Base-by-base conservation (phyloP, 2,888 invertebrate genomes). In the Neuroscelio doddi region DNA sequence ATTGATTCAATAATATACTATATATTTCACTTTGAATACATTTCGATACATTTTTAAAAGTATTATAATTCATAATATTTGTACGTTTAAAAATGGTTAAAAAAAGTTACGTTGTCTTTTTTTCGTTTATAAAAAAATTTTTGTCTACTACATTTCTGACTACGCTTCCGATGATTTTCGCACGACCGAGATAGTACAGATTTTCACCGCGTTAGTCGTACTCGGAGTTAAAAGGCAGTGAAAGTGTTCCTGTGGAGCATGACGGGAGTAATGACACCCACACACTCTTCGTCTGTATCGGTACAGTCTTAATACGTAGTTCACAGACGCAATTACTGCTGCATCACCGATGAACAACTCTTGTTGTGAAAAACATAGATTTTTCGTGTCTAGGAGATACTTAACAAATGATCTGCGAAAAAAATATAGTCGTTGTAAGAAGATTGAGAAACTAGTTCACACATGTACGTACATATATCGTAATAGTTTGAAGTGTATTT, bases 251-350 rank as follows among this genome's bases (percentile, higher is more conserved):
- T 78, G 73, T 73, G 72, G 68, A 75, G 79, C 80, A 77, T 79
- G 78, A 80, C 77, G 78, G 79, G 80, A 79, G 79, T 80, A 81
- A 80, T 80, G 77, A 79, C 77, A 76, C 77, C 51, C 68, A 73
- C 68, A 79, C 75, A 62, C 39, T 47, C 36, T 44, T 52, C 44
- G 34, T 15, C 44, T 29, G 26, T 58, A 38, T 64, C 57, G 36
- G 58, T 58, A 58, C 39, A 64, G 49, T 52, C 58, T 53, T 58
- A 58, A 64, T 64, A 64, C 57, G 52, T 53, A 49, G 57, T 58
- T 64, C 64, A 64, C 64, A 64, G 64, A 53, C 58, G 58, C 64
- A 64, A 58, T 64, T 58, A 64, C 58, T 47, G 58, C 58, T 58
- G 47, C 53, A 53, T 57, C 64, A 49, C 36, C 58, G 53, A 38